Evolutionary conservation across 2,113 vertebrate species (phyloP).

Genomic region (Myocastor coypus): DNA sequence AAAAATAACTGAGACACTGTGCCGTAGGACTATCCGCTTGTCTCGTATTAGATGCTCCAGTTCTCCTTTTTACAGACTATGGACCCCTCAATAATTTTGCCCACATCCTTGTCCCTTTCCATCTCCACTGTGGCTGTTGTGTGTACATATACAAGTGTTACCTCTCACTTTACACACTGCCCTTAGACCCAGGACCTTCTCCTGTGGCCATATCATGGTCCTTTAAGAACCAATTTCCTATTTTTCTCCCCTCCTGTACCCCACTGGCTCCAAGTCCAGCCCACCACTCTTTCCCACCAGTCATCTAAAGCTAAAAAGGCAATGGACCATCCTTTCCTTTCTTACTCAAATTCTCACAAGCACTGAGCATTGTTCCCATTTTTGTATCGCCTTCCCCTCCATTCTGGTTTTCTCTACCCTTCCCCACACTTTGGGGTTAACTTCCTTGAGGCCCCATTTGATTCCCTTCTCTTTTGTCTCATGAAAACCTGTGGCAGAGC

Average conservation of each 20-base stretch:
- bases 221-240: not conserved
- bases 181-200: not conserved
- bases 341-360: not conserved
- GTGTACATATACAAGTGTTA: too few species aligned
- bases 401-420: not conserved
- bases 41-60: not conserved
- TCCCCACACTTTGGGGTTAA: not conserved
- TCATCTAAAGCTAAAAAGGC: not conserved
- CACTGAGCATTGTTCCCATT: too few species aligned
- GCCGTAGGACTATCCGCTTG: not conserved
- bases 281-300: not conserved
- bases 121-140: not conserved
- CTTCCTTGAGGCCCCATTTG: not conserved
- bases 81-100: not conserved
- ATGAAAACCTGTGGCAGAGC: not conserved
- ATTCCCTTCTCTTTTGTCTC: not conserved
- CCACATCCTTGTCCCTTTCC: not conserved
- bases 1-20: too few species aligned
- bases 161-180: not conserved
- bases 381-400: not conserved
- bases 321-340: not conserved
- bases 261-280: not conserved
- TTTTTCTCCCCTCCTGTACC: not conserved
- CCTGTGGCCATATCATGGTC: not conserved
- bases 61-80: not conserved